Evolutionary conservation across 1,140 invertebrate genomes (phyloP), one percentile per base, ranked within the genome.

Genomic region (Octopus bimaculoides): DNA sequence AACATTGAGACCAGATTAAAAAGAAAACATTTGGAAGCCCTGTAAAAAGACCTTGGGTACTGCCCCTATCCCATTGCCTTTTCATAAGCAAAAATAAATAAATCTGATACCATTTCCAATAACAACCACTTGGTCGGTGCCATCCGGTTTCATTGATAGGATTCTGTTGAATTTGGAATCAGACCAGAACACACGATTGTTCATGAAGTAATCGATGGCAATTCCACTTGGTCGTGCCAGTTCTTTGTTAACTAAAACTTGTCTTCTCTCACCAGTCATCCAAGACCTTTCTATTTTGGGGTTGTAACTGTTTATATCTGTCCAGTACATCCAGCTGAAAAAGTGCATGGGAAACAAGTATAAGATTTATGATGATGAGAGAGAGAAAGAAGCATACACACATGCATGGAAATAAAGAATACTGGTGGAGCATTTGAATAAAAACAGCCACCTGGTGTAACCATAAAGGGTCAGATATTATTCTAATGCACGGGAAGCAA

Each of bases 121-220:
- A 12, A 97, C 93, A 6, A 93, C 91, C 81, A 93, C 94, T 66
- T 96, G 91, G 79, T 94, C 94, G 0, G 92, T 92, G 1, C 97
- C 97, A 89, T 98, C 96, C 74, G 92, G 92, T 78, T 93, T 93
- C 90, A 98, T 95, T 17, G 93, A 91, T 82, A 99, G 97, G 80
- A 99, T 98, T 0, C 93, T 94, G 83, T 98, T 97, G 5, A 97
- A 89, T 88, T 99, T 99, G 0, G 94, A 94, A 89, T 99, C 98
- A 0, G 95, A 95, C 97, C 97, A 99, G 88, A 96, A 99, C 4
- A 99, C 91, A 0, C 94, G 92, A 79, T 95, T 94, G 93, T 96
- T 96, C 0, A 94, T 93, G 80, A 85, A 86, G 84, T 95, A 95
- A 88, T 99, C 98, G 52, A 99, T 94, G 0, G 96, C 92, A 0